Base-by-base conservation (phyloP, 2,888 invertebrate species). In the Drosophila neonasuta region DNA sequence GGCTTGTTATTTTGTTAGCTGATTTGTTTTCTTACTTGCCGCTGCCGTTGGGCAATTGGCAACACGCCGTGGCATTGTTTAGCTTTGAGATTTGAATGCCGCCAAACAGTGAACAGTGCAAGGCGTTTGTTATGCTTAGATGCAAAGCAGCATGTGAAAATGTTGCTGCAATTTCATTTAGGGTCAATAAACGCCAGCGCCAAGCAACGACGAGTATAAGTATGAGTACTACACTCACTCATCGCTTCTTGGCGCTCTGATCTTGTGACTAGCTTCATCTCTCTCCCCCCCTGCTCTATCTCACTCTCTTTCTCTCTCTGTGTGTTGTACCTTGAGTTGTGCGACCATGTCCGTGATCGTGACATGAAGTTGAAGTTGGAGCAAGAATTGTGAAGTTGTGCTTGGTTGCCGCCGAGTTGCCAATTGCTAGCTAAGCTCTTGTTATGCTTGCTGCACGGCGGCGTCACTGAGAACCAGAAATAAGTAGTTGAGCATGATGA, bases 171-270 rank as follows among this genome's bases (percentile, higher is more conserved):
- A 72, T 82, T 82, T 80, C 71, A 87, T 82, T 74, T 82, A 82
- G 86, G 87, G 87, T 83, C 87, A 87, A 83, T 87, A 85, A 87
- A 83, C 83, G 87, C 85, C 74, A 86, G 66, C 63, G 66, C 63
- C 46, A 65, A 79, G 67, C 75, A 7, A 29, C 61, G 10, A 32
- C 61, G 10, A 32, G 10, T 32, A 32, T 10, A 2, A 32, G 32
- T 32, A 32, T 32, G 32, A 32, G 7, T 32, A 44, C 61, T 52
- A 49, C 36, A 68, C 24, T 70, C 78, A 70, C 64, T 77, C 78
- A 55, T 63, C 34, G 39, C 48, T 39, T 48, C 39, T 30, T 30
- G 24, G 39, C 39, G 32, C 57, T 29, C 42, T 56, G 76, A 71
- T 73, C 73, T 73, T 76, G 71, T 44, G 51, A 41, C 67, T 55